Percentiles rank a stretch among this genome's conserved stretches.
phyloP scores from a whole-genome alignment of 2,888 invertebrate species.

The Scaptomyza reducta region DNA sequence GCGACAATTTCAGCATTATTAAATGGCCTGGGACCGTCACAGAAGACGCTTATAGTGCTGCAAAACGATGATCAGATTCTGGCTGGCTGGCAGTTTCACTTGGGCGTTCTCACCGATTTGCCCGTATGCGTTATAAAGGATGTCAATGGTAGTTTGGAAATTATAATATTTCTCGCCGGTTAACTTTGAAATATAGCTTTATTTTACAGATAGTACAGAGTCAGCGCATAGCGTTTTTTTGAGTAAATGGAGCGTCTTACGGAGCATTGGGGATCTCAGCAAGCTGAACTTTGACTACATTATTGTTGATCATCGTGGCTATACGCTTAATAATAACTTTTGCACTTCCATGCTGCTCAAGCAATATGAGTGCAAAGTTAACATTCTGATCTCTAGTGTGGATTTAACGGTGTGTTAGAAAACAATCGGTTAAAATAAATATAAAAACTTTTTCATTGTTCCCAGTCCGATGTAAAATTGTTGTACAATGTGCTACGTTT shows the following conservation, averaged over 20 bases:
- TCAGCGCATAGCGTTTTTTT: constrained; percentile 79
- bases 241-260: constrained; percentile 81
- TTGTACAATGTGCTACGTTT: constrained; percentile 80
- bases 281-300: constrained; percentile 80
- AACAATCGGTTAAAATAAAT: not conserved
- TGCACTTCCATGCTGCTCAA: constrained; percentile 82
- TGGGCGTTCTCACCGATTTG: constrained; percentile 75
- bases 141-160: constrained; percentile 59
- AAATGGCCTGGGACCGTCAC: constrained; percentile 60
- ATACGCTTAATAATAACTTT: constrained; percentile 80
- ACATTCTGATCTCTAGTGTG: constrained; percentile 81
- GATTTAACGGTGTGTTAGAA: constrained; percentile 77
- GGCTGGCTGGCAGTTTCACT: constrained; percentile 82
- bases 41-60: constrained; percentile 79
- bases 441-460: not conserved
- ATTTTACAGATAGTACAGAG: constrained; percentile 68
- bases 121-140: constrained; percentile 73
- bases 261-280: constrained; percentile 77
- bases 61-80: constrained; percentile 79
- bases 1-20: constrained; percentile 77
- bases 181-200: not conserved
- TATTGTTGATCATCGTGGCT: constrained; percentile 82
- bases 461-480: constrained; percentile 81
- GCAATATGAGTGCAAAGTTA: constrained; percentile 80
- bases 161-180: too few species aligned